phyloP scores from a whole-genome alignment of 2,888 invertebrate genomes.

The Brachyptera putata region DNA sequence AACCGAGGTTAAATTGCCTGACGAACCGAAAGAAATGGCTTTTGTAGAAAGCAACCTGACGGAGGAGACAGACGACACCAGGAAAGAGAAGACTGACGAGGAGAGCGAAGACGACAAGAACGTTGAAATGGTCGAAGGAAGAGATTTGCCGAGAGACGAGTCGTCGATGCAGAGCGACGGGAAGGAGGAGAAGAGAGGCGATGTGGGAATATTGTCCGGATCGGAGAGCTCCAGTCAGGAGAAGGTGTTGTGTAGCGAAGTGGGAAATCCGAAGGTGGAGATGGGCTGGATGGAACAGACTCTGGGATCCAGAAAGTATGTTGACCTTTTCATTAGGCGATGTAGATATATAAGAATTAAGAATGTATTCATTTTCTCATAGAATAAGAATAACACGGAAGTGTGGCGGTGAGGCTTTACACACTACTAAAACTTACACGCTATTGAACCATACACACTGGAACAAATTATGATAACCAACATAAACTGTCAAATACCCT shows the following conservation, averaged over 20 bases:
- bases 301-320: neutral
- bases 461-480: too few relatives aligned
- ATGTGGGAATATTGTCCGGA: neutral
- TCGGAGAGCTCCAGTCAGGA: neutral
- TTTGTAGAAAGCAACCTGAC: too few relatives aligned
- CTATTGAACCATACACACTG: too few relatives aligned
- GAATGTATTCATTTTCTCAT: too few relatives aligned
- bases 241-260: neutral
- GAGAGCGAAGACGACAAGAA: slow-evolving; percentile 29
- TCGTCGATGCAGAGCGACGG: neutral
- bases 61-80: slow-evolving; percentile 30
- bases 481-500: too few relatives aligned
- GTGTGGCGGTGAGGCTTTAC: too few relatives aligned
- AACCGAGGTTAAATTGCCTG: slow-evolving; percentile 26
- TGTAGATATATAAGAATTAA: too few relatives aligned
- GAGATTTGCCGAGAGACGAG: neutral
- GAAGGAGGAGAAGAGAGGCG: neutral
- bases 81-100: slow-evolving; percentile 23
- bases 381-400: too few relatives aligned
- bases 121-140: neutral
- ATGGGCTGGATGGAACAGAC: neutral
- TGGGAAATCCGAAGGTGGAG: neutral
- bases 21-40: slow-evolving; percentile 35
- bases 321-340: too few relatives aligned
- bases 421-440: too few relatives aligned